Percentiles rank a stretch among this genome's conserved stretches.
Conservation (phyloP, 2,888 invertebrate species). For the Cetonia aurata region DNA sequence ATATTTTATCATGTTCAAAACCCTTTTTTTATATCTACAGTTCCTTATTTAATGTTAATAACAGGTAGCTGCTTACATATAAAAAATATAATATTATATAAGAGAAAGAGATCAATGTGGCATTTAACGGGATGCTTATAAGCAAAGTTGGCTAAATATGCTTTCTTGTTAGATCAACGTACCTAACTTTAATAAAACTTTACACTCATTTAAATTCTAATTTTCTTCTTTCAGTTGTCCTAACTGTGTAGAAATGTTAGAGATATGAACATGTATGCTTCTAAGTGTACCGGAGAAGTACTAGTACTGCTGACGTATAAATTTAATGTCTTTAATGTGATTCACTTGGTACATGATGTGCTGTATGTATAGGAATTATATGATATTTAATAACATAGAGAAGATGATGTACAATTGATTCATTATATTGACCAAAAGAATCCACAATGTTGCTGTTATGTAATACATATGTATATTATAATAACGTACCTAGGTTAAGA, state of each 20-base stretch:
- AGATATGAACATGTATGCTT: background rate
- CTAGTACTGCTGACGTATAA: background rate
- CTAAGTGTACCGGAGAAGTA: background rate
- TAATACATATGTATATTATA: background rate
- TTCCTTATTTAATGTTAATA: no score
- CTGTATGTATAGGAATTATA: constrained; percentile 22
- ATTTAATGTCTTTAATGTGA: constrained; percentile 15
- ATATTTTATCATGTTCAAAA: no score
- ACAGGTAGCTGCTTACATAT: no score
- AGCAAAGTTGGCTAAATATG: constrained; percentile 9
- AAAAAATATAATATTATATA: no score
- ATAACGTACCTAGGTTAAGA: constrained; percentile 4
- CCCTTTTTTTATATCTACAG: no score
- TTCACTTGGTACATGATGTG: constrained; percentile 9
- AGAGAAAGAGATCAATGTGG: no score
- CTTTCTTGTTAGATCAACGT: constrained; percentile 16
- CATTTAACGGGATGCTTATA: background rate
- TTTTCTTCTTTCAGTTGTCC: constrained; percentile 31
- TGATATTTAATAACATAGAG: background rate
- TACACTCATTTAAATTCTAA: constrained; percentile 6
- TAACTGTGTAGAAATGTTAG: constrained; percentile 24
- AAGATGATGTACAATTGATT: constrained; percentile 35
- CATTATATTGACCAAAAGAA: constrained; percentile 38
- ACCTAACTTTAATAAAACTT: no score
- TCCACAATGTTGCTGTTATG: constrained; percentile 26